phyloP scores from a whole-genome alignment of 2,113 vertebrate species.

The Elanus axillaris region DNA sequence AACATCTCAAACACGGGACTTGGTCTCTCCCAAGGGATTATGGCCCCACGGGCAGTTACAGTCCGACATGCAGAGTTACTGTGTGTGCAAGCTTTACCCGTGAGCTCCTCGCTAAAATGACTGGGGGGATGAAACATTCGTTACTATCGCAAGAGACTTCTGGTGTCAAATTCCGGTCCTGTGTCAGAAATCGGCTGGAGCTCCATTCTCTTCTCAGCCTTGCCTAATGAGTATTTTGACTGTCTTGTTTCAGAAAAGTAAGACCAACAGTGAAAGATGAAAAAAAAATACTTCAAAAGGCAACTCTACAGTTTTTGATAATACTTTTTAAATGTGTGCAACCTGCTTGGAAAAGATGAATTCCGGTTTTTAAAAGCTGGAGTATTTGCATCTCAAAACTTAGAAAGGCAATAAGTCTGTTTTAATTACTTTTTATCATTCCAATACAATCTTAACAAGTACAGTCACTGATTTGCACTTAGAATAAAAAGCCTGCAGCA shows the following conservation, averaged over 20 bases:
- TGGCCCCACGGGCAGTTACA: neutral
- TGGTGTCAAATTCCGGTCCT: neutral
- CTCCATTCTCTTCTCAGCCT: neutral
- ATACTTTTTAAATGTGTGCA: neutral
- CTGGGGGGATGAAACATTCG: neutral
- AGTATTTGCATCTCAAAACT: neutral
- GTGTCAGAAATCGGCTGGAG: neutral
- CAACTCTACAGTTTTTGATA: neutral
- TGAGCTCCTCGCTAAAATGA: neutral
- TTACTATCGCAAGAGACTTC: neutral
- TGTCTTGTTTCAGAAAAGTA: neutral
- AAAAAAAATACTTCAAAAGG: neutral
- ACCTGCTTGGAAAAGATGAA: neutral
- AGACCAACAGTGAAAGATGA: neutral
- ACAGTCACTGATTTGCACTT: slow-evolving; percentile 5
- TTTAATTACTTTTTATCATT: slow-evolving; percentile 23
- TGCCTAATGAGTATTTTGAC: neutral
- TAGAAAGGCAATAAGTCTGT: neutral
- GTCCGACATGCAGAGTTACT: neutral
- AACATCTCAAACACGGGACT: neutral
- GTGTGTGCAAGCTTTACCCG: too few species aligned
- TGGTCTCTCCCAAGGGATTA: neutral
- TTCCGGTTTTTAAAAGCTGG: neutral
- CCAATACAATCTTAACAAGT: neutral
- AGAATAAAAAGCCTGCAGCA: neutral